Evolutionary conservation across 2,888 invertebrate genomes (phyloP), one percentile per base, ranked within the genome.

Genomic region (Drosophila demipolita): DNA sequence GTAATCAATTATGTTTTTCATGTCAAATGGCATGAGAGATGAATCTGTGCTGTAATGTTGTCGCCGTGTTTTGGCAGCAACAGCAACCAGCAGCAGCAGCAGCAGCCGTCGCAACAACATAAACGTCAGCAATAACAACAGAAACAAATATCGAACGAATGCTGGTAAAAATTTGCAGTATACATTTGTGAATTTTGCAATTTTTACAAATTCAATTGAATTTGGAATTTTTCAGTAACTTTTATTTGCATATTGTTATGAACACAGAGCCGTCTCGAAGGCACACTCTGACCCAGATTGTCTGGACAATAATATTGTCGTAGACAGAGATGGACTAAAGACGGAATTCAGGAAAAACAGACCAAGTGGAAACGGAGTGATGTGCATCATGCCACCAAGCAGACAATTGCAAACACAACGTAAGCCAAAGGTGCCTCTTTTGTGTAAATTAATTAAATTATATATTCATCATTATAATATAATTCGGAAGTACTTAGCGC

Each of bases 1-100:
- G 73, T 80, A 86, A 88, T 88, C 87, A 85, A 86, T 88, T 86
- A 86, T 83, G 87, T 75, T 88, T 86, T 83, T 81, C 83, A 83
- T 83, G 81, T 73, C 81, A 78, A 78, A 69, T 74, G 83, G 75
- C 73, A 80, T 70, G 63, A 75, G 68, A 63, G 67, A 80, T 69
- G 65, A 55, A 40, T 17, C 36, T 64, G 66, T 66, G 26, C 42
- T 52, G 53, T 58, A 23, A 23, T 64, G 53, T 73, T 67, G 62
- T 38, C 33, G 63, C 49, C 77, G 60, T 76, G 71, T 52, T 42
- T 49, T 57, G 36, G 36, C 17, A 7, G 29, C 29, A 29, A 29
- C 29, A 29, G 29, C 23, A 45, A 29, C 29, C 29, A 59, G 42
- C 52, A 62, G 62, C 70, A 59, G 42, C 52, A 62, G 64, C 70